Evolutionary conservation across 2,797 vertebrate species (phyloP).

Genomic region (Telmatherina bonti): DNA sequence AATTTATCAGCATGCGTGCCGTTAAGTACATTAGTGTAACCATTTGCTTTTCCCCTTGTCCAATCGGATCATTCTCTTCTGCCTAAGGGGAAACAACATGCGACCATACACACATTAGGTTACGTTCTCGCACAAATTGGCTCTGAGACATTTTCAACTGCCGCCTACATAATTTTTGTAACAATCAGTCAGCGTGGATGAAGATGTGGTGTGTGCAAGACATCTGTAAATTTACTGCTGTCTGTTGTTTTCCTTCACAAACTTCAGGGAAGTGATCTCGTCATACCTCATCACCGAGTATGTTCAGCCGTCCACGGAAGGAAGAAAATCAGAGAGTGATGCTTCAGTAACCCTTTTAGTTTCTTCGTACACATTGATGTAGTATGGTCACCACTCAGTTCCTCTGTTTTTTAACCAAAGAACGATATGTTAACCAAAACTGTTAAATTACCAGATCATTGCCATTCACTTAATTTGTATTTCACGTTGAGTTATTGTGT

Average conservation of each 20-base stretch:
- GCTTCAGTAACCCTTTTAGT: not conserved
- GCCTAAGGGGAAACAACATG: not conserved
- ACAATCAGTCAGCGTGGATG: not conserved
- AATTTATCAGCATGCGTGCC: conserved; percentile 42
- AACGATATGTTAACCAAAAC: not conserved
- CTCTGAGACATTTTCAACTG: conserved; percentile 9
- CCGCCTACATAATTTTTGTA: conserved; percentile 3
- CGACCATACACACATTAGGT: conserved; percentile 2
- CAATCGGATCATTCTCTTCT: conserved; percentile 28
- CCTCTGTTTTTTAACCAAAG: not conserved
- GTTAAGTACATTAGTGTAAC: conserved; percentile 38
- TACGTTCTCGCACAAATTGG: conserved; percentile 9
- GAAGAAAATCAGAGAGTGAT: conserved; percentile 1
- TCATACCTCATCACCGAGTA: not conserved
- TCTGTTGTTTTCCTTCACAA: not conserved
- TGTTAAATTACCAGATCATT: not conserved
- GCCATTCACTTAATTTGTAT: not conserved
- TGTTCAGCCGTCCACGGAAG: not conserved
- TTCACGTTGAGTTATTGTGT: not conserved
- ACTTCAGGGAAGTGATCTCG: not conserved
- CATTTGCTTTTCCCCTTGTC: conserved; percentile 49
- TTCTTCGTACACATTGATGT: not conserved
- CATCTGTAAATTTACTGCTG: not conserved
- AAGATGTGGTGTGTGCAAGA: not conserved
- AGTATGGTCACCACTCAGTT: not conserved